Evolutionary conservation across 1,140 invertebrate species (phyloP), one percentile per base, ranked within the genome.

Genomic region (Formica selysi): DNA sequence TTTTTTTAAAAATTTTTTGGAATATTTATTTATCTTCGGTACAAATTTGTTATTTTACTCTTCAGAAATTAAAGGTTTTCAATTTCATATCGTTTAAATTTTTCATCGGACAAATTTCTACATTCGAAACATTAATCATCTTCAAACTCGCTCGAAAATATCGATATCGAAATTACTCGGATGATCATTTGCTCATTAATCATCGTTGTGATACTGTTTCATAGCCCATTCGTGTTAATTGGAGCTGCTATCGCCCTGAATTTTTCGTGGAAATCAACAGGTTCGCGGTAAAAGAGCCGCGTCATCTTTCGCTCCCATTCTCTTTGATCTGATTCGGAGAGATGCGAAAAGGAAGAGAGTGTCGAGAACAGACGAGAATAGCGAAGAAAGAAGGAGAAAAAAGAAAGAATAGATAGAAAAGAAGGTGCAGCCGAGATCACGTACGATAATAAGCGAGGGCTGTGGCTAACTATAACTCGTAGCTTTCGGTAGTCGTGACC

Each of bases 401-500:
- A 44, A 44, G 41, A 8, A 44, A 44, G 41, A 8, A 11, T 11
- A 44, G 2, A 44, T 11, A 73, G 76, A 11, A 51, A 44, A n/a
- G 41, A 48, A 32, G 38, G 57, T 10, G 26, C 44, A 65, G 11
- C 38, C 54, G 88, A 86, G 81, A 88, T 92, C 91, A 86, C 87
- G 86, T 89, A 86, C 83, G 70, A 90, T 90, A 90, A 36, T 86
- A 76, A 89, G 86, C 90, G 85, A 61, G 13, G 68, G 44, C 62
- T 78, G 36, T 48, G 83, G 76, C 81, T 90, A 92, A 93, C 87
- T 92, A 85, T 91, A 89, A 78, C 73, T 90, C 85, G 87, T 85
- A 87, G 87, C 90, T 92, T 92, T 91, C 86, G 93, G 85, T 87
- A 64, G 51, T 81, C 86, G 91, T 78, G 83, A 86, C 90, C 87